A percentile compares a stretch with the other conserved stretches of the same genome.
Conservation (phyloP, 2,797 vertebrate genomes). For the Sparus aurata region DNA sequence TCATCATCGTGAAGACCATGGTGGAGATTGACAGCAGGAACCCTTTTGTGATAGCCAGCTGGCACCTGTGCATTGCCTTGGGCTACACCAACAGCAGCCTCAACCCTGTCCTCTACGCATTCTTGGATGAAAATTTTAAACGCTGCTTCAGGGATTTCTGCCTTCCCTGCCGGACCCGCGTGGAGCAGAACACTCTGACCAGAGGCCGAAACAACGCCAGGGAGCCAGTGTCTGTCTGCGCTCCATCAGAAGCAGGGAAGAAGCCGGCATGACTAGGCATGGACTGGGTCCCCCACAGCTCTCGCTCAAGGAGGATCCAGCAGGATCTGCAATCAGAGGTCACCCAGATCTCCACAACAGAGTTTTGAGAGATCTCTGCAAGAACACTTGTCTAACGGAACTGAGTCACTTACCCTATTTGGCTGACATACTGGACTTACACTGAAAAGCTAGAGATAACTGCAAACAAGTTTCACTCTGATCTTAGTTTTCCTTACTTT, state of each 20-base stretch:
- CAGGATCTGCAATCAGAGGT: constrained; percentile 86
- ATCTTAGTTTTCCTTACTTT: constrained; percentile 20
- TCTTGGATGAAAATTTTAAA: constrained; percentile 96
- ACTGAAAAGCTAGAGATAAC: constrained; percentile 2
- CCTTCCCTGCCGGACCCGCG: constrained; percentile 83
- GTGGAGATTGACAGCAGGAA: constrained; percentile 92
- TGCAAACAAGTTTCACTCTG: constrained; percentile 10
- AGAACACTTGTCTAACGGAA: not conserved
- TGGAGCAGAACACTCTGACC: constrained; percentile 84
- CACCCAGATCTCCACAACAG: constrained; percentile 89
- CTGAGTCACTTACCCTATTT: constrained; percentile 4
- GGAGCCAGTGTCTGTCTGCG: constrained; percentile 89
- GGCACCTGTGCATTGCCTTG: constrained; percentile 95
- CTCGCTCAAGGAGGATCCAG: constrained; percentile 71
- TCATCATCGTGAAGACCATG: constrained; percentile 96
- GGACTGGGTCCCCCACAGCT: constrained; percentile 81
- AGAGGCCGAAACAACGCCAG: constrained; percentile 82
- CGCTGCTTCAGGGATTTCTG: constrained; percentile 95
- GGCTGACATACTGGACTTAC: constrained; percentile 1
- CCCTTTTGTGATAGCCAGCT: constrained; percentile 91
- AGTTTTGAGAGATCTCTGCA: constrained; percentile 80
- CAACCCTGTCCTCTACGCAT: constrained; percentile 95
- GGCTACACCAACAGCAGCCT: constrained; percentile 98
- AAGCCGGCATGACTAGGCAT: constrained; percentile 91
- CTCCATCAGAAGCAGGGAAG: constrained; percentile 81